Evolutionary conservation across 2,888 invertebrate genomes (phyloP).

Genomic region (Gastracanthus pulcherrimus): DNA sequence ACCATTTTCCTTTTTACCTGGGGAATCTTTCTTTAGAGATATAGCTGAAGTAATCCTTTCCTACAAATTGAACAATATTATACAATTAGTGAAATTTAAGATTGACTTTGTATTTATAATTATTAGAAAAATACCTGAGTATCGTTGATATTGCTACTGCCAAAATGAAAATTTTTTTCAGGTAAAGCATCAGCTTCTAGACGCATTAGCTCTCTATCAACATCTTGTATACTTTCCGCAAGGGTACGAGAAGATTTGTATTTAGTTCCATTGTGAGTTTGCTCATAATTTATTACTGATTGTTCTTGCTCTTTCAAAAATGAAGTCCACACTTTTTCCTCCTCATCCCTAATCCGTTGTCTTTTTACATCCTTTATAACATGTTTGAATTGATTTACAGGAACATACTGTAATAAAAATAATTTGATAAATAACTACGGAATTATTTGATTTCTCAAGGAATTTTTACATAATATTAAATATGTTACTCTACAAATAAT

Average conservation of each 20-base stretch:
- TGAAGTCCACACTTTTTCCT: slow-evolving; percentile 69
- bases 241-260: slow-evolving; percentile 48
- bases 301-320: slow-evolving; percentile 65
- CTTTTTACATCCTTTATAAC: slow-evolving; percentile 70
- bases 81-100: background rate
- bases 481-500: too few species aligned
- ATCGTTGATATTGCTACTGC: background rate
- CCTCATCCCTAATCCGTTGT: slow-evolving; percentile 66
- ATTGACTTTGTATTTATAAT: slow-evolving; percentile 38
- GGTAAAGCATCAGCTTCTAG: slow-evolving; percentile 64
- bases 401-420: slow-evolving; percentile 68
- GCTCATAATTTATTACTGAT: slow-evolving; percentile 35
- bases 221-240: slow-evolving; percentile 62
- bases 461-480: too few species aligned
- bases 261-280: background rate
- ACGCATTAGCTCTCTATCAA: slow-evolving; percentile 66
- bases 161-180: slow-evolving; percentile 53
- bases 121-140: slow-evolving; percentile 17
- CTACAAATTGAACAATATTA: slow-evolving; percentile 24
- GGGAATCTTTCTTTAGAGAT: slow-evolving; percentile 23
- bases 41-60: background rate
- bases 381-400: slow-evolving; percentile 69
- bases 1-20: slow-evolving; percentile 45
- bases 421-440: background rate
- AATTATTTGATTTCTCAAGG: background rate